These are phyloP conservation scores for Xiphophorus hellerii DNA, from an alignment of 2,113 vertebrate species.

Conservation along the genomic window DNA sequence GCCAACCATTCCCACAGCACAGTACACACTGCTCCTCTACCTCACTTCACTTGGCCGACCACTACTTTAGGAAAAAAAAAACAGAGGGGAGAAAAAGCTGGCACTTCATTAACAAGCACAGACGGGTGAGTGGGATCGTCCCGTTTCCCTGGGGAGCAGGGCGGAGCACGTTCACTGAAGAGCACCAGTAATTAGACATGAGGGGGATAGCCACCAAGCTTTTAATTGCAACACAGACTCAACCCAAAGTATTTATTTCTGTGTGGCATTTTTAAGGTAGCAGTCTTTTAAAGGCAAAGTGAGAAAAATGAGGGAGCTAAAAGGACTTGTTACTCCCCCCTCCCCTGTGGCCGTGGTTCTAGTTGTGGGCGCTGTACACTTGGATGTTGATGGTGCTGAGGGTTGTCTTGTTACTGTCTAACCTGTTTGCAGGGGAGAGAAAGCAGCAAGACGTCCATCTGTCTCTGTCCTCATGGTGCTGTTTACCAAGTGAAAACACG, in stretches of 20 bases:
- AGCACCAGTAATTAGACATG: conserved; percentile 80
- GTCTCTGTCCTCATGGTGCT: conserved; percentile 38
- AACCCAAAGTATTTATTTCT: conserved; percentile 73
- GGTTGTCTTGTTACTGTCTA: conserved; percentile 66
- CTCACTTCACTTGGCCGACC: conserved; percentile 52
- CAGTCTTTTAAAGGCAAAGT: conserved; percentile 83
- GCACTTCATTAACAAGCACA: conserved; percentile 80
- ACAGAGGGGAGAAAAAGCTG: conserved; percentile 46
- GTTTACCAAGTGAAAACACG: conserved; percentile 2
- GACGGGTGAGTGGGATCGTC: conserved; percentile 78
- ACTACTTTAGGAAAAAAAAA: conserved; percentile 26
- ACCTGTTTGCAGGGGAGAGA: conserved; percentile 52
- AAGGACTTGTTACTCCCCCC: conserved; percentile 54
- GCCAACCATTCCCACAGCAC: conserved; percentile 51
- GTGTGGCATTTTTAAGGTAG: conserved; percentile 81
- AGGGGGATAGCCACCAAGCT: conserved; percentile 66
- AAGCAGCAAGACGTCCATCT: conserved; percentile 60
- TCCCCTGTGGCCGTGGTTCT: conserved; percentile 44
- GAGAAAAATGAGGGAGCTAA: conserved; percentile 74
- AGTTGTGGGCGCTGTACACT: conserved; percentile 72
- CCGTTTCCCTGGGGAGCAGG: conserved; percentile 54
- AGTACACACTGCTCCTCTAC: conserved; percentile 47
- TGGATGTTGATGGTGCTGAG: conserved; percentile 61
- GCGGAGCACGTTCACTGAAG: conserved; percentile 61
- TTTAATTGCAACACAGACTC: conserved; percentile 77